Conservation (phyloP, 2,888 invertebrate species). For the Machimus rusticus region DNA sequence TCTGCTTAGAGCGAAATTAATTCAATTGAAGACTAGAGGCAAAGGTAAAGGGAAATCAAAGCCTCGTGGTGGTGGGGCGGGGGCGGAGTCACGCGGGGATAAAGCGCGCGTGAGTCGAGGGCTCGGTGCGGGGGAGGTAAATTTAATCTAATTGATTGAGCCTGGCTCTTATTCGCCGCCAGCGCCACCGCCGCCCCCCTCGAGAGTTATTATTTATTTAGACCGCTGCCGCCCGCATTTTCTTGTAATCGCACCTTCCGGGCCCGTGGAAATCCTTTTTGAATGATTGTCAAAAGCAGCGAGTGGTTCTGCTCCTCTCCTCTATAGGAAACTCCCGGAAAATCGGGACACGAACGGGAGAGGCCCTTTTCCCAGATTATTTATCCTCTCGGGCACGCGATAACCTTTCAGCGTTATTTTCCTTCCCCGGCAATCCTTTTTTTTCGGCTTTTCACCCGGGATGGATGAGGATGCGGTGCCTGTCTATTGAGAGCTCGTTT, state of each 20-base stretch:
- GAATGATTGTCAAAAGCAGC: constrained; percentile 34
- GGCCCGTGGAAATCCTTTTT: constrained; percentile 29
- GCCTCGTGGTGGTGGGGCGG: background rate
- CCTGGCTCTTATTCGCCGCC: background rate
- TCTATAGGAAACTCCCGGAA: background rate
- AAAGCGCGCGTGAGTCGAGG: background rate
- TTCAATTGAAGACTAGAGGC: constrained; percentile 8
- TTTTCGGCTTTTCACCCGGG: background rate
- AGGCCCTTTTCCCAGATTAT: background rate
- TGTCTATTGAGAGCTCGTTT: background rate
- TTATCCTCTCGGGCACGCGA: constrained; percentile 36
- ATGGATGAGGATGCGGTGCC: background rate
- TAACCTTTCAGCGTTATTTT: constrained; percentile 38
- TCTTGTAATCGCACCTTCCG: constrained; percentile 19
- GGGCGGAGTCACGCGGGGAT: too few species aligned
- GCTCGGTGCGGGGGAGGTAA: background rate
- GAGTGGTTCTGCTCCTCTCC: background rate
- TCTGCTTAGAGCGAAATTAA: constrained; percentile 36
- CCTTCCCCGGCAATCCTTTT: constrained; percentile 10
- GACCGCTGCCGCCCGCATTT: constrained; percentile 4
- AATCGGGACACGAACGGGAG: background rate
- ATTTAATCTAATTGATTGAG: constrained; percentile 39
- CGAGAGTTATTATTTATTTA: constrained; percentile 36
- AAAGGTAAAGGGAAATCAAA: constrained; percentile 19
- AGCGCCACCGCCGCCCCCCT: background rate